Base-by-base conservation (phyloP, 1,140 invertebrate genomes). In the Ips nitidus region DNA sequence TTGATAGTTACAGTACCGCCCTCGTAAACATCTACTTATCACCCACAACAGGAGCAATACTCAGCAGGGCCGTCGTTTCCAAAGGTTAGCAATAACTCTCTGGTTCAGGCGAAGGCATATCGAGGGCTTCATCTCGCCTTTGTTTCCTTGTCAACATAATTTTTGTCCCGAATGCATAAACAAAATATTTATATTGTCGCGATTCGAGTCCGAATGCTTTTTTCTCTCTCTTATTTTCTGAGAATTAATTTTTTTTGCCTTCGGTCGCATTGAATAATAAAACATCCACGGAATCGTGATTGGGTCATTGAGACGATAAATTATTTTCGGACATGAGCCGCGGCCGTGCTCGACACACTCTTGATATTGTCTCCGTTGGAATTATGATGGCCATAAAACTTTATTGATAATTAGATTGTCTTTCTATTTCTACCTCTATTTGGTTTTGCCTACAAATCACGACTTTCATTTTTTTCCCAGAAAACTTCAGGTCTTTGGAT, bases 111-210 rank as follows among this genome's bases (percentile, higher is more conserved):
- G 69, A 72, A 73, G 73, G 79, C 78, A 79, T 79, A 80, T 80
- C 79, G 67, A 70, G 75, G 74, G 77, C 76, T 77, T 80, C 78
- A 80, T 80, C 79, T 80, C 79, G 79, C 78, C 77, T 80, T 80
- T 80, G 79, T 79, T 80, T 78, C 74, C 79, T 77, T 79, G 78
- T 79, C 78, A 79, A 79, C 78, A 80, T 80, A 80, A 80, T 79
- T 80, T 79, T 79, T 77, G 76, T 74, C 71, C 76, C 73, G 78
- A 79, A 79, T 79, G 77, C 78, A 80, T 80, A 79, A 79, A 79
- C 79, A 80, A 80, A 80, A 80, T 80, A 80, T 80, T 80, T 80
- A 80, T 80, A 80, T 79, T 80, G 79, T 80, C 78, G 78, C 76
- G 72, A 57, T 56, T 45, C 69, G 66, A 59, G 55, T 58, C 73